phyloP scores from a whole-genome alignment of 2,797 vertebrate genomes.

The Argentina silus region DNA sequence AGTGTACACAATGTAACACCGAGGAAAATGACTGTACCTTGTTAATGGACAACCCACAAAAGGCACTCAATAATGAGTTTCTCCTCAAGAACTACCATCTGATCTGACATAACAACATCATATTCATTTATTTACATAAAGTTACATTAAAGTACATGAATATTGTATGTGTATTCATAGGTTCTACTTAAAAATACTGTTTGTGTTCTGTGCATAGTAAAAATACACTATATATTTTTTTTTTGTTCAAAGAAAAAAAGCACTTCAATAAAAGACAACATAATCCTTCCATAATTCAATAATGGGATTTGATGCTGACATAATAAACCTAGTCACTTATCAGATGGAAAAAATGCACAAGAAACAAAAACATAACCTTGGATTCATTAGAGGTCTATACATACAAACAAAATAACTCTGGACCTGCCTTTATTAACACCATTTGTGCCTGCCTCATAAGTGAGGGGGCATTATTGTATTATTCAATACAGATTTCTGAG shows the following conservation, averaged over 20 bases:
- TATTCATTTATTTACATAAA: not conserved
- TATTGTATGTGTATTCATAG: not conserved
- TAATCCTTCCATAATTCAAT: not conserved
- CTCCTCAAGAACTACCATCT: slow-evolving; percentile 35
- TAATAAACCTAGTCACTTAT: not conserved
- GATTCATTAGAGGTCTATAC: not conserved
- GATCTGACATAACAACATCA: no score
- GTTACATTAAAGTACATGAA: not conserved
- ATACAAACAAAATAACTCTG: no score
- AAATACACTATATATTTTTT: not conserved
- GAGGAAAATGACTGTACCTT: slow-evolving; percentile 40
- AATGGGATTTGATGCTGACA: not conserved
- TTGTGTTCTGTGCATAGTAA: not conserved
- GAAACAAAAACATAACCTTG: not conserved
- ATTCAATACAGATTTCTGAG: no score
- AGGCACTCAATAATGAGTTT: slow-evolving; percentile 24
- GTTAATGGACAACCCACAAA: slow-evolving; percentile 18
- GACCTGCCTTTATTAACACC: no score
- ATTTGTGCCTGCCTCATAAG: no score
- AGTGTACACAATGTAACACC: slow-evolving; percentile 59
- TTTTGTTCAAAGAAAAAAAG: not conserved
- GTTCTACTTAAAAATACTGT: not conserved
- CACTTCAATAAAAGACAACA: not conserved
- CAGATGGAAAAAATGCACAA: no score
- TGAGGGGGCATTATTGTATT: no score